phyloP scores from a whole-genome alignment of 2,113 vertebrate genomes.

The Ursus arctos region DNA sequence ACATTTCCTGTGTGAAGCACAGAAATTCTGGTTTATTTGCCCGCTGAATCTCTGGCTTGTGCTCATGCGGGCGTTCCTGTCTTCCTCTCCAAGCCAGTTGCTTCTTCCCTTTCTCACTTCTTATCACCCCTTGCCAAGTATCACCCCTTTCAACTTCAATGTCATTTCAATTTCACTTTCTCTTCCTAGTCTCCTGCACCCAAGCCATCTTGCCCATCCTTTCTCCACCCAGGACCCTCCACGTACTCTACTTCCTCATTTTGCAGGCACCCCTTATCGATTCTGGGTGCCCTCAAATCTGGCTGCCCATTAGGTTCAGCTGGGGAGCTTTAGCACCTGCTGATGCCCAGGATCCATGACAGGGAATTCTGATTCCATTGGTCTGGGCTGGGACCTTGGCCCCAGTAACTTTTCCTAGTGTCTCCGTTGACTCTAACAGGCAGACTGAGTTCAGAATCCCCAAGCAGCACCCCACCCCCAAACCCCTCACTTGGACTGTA shows the following conservation, averaged over 20 bases:
- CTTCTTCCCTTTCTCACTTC: not conserved
- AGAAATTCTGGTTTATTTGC: not conserved
- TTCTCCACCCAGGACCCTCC: not conserved
- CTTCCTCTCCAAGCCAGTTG: not conserved
- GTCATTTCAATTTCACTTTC: not conserved
- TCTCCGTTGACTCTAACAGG: not conserved
- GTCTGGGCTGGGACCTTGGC: not conserved
- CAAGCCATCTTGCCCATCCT: not conserved
- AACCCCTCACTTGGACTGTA: not conserved
- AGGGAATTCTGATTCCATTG: not conserved
- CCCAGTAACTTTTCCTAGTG: not conserved
- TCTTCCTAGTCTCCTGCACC: not conserved
- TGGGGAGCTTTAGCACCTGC: not conserved
- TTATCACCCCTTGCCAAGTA: not conserved
- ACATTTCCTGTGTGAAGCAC: slow-evolving; percentile 12
- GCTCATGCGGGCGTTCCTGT: not conserved
- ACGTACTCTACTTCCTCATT: not conserved
- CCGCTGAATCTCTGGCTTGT: not conserved
- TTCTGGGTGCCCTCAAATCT: not conserved
- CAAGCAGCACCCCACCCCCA: no score
- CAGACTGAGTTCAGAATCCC: not conserved
- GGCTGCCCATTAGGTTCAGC: not conserved
- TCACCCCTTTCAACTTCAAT: not conserved
- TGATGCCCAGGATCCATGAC: rapidly evolving
- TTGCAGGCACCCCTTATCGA: not conserved